Base-by-base conservation (phyloP, 2,888 invertebrate genomes). In the Acheta domesticus region DNA sequence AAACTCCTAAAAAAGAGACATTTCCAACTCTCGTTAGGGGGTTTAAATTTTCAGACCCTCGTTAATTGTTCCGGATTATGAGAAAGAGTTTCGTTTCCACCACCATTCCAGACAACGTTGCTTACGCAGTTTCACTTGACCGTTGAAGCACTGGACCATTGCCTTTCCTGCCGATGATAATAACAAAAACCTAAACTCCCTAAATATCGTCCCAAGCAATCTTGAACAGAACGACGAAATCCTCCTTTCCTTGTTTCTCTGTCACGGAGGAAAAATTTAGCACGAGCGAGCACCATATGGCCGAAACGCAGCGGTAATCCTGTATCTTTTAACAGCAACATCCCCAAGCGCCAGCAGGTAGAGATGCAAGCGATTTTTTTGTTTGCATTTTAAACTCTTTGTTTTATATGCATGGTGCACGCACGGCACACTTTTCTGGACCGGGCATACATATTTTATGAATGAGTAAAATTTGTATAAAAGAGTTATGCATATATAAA, bases 381-480 rank as follows among this genome's bases (percentile, higher is more conserved):
- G 14, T n/a, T 19, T 62, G 16, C n/a, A 14, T n/a, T 62, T n/a
- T 62, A 14, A 14, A 19, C 62, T 62, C 62, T n/a, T 62, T 62
- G 36, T 62, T 62, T 62, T 62, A 62, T 62, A 62, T 62, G 14
- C 62, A 62, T 62, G 62, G 16, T 19, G 62, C 62, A 62, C n/a
- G n/a, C n/a, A 62, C 16, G n/a, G n/a, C n/a, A 62, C 62, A 62
- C 62, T 62, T 14, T 62, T n/a, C 16, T n/a, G 12, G 62, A n/a
- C 14, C n/a, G 36, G 62, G n/a, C 62, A 62, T 62, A 62, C 62
- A 62, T 62, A 62, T 62, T 62, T 62, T 62, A 62, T 62, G 62
- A 62, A 62, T 62, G 62, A 62, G 62, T 62, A 62, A 62, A 62
- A 62, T 62, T 62, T 62, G 62, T 62, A 62, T 62, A 62, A 62